A percentile compares a stretch with the other conserved stretches of the same genome.
These are phyloP conservation scores for Alca torda DNA, from an alignment of 2,797 vertebrate species.

Conservation along the genomic window DNA sequence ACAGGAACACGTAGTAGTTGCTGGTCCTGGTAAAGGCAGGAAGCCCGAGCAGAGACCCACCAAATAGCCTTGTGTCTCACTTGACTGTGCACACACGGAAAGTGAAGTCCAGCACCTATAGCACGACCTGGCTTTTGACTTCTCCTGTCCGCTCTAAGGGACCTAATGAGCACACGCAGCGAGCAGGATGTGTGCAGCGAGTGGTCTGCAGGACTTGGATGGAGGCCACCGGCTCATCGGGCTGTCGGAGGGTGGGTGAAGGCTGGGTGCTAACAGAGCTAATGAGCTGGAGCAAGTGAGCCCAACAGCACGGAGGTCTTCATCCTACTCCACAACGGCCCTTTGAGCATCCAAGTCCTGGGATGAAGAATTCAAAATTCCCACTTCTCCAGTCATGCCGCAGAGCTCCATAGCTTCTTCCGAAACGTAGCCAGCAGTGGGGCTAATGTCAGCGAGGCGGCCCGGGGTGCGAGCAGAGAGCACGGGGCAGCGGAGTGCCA, in stretches of 20 bases:
- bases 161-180: background rate
- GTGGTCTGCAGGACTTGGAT: background rate
- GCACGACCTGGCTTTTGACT: background rate
- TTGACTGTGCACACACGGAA: background rate
- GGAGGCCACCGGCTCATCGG: background rate
- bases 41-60: background rate
- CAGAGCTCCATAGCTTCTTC: background rate
- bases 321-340: background rate
- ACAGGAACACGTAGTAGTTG: background rate
- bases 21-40: background rate
- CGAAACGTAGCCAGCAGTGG: fast-evolving
- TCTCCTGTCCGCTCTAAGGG: background rate
- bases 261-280: background rate
- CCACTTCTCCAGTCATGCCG: background rate
- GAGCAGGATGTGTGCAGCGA: background rate
- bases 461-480: background rate
- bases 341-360: background rate
- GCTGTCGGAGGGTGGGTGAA: fast-evolving
- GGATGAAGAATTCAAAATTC: background rate
- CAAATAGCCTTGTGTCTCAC: background rate
- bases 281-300: background rate
- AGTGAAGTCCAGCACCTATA: background rate
- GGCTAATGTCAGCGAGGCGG: fast-evolving
- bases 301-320: fast-evolving
- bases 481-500: background rate